These are phyloP conservation scores for Sebastes jordani DNA, from an alignment of 2,797 vertebrate genomes.

Conservation along the genomic window DNA sequence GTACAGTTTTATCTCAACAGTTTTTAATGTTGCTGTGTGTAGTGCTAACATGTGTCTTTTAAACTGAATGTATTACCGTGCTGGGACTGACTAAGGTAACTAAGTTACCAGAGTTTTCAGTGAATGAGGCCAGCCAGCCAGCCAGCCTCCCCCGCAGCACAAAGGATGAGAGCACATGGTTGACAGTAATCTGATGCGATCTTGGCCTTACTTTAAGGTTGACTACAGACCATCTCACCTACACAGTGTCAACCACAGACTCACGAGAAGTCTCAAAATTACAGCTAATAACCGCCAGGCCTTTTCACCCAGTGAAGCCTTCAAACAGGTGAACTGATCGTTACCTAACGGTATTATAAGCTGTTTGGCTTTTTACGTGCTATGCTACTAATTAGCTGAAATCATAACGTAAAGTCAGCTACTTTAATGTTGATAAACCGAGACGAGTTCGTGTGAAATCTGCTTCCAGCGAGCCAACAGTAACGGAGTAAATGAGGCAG, in stretches of 20 bases:
- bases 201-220: neutral
- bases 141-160: neutral
- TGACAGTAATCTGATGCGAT: neutral
- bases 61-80: neutral
- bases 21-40: neutral
- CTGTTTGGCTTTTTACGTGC: neutral
- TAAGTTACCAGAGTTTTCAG: too few relatives aligned
- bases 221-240: neutral
- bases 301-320: accelerated
- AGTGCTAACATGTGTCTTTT: too few relatives aligned
- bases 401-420: accelerated
- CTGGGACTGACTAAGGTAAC: neutral
- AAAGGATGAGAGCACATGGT: slow-evolving; percentile 57
- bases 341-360: too few relatives aligned
- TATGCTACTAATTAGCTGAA: neutral
- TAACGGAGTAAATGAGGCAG: neutral
- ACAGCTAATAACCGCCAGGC: accelerated
- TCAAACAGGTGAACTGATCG: neutral
- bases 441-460: accelerated
- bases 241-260: accelerated
- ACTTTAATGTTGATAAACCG: accelerated
- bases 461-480: neutral
- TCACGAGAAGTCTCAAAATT: accelerated
- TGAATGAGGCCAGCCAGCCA: neutral
- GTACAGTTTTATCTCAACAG: accelerated